Evolutionary conservation across 2,888 invertebrate genomes (phyloP), one percentile per base, ranked within the genome.

Genomic region (Merodon equestris): DNA sequence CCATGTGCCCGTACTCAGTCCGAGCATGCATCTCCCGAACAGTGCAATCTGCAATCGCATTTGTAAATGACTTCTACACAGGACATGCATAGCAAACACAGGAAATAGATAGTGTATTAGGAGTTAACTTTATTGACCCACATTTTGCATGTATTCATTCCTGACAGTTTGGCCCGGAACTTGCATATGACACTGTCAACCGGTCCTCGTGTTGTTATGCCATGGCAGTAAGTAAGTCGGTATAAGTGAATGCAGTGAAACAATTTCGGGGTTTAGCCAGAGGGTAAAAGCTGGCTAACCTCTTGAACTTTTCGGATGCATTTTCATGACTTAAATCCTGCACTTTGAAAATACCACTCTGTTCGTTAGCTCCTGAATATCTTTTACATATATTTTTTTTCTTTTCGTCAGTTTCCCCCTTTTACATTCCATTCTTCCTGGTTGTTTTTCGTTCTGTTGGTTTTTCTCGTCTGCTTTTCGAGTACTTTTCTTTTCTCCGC

Each of bases 111-210:
- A 68, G 79, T 79, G 60, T 64, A 73, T 79, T 79, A 64, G 68
- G 60, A 60, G 64, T 68, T 73, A 79, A 79, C 77, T 70, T 73
- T 79, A 79, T 79, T 79, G 73, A 79, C 79, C 68, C 68, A 60
- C 73, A 73, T 74, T 73, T 68, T 79, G 68, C 51, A 70, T 64
- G 68, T 64, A 73, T 64, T 54, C 68, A 36, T 51, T 44, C 58
- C 57, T n/a, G n/a, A n/a, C n/a, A n/a, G n/a, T 27, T 27, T 27
- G 27, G 3, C 27, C 27, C 7, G 7, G 27, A 7, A 7, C 27
- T 27, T 27, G 27, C 27, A 27, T 27, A 27, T 7, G 7, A n/a
- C n/a, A n/a, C n/a, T n/a, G n/a, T n/a, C n/a, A 4, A 27, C 27
- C 2, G 2, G 27, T 27, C 27, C 27, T 27, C 27, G 27, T 27